Percentiles rank a stretch among this genome's conserved stretches.
Conservation (phyloP, 1,140 invertebrate genomes). For the Myzus persicae region DNA sequence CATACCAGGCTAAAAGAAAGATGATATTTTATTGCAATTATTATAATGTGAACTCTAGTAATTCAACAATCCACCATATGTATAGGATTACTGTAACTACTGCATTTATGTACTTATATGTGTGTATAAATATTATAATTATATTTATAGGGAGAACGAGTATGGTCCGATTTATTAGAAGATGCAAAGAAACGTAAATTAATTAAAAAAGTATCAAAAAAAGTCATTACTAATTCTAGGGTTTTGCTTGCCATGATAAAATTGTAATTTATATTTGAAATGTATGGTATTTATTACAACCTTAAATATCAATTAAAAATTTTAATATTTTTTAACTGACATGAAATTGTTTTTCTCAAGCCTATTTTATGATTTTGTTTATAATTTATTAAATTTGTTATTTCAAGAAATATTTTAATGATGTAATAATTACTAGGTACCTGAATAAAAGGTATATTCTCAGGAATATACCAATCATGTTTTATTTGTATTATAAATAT, state of each 20-base stretch:
- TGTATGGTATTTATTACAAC: background rate
- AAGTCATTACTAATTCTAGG: background rate
- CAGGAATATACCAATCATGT: background rate
- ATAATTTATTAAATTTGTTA: background rate
- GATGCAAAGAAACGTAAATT: conserved; percentile 54
- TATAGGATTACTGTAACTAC: background rate
- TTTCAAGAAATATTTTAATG: background rate
- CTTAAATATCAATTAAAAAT: background rate
- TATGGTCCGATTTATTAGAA: conserved; percentile 46
- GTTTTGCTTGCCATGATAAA: conserved; percentile 27
- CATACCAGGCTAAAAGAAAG: background rate
- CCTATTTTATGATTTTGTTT: background rate
- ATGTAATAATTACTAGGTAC: background rate
- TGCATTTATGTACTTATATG: background rate
- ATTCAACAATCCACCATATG: background rate
- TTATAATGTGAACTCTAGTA: background rate
- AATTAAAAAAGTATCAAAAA: conserved; percentile 49
- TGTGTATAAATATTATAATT: too few relatives aligned
- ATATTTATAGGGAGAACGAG: conserved; percentile 1
- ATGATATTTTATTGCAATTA: background rate
- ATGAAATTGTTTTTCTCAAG: background rate
- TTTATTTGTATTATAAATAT: background rate
- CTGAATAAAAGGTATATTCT: background rate
- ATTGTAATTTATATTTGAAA: background rate
- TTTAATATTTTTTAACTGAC: background rate